Base-by-base conservation (phyloP, 2,888 invertebrate species). In the Pharmacophagus antenor region DNA sequence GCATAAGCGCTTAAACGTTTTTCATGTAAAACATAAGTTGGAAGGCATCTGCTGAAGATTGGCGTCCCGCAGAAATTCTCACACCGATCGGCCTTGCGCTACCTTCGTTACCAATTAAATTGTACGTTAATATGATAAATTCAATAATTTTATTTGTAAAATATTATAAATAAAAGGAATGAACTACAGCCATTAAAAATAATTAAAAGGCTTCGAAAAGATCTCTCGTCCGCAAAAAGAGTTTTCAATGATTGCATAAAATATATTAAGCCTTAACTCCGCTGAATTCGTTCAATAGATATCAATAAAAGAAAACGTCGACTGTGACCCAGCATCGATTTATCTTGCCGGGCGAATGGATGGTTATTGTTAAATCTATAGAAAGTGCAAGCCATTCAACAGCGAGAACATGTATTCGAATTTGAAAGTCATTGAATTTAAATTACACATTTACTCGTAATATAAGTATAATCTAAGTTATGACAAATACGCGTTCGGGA, bases 291-390 rank as follows among this genome's bases (percentile, higher is more conserved):
- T 53, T 42, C 42, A 53, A 47, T 55, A 47, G 47, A 47, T 48
- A 31, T 37, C 31, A 41, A 56, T 56, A 41, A 21, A 48, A 56
- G 56, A 56, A 56, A 56, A 41, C 49, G 48, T 49, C 41, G 23
- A 41, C 49, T 23, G 41, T 56, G 56, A 56, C 22, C 25, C 56
- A 23, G 23, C 41, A 27, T 55, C 56, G 56, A 56, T 56, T 56
- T 23, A 56, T 49, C 49, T 49, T 49, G 41, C 22, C 12, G 20
- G 37, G 48, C 20, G 12, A 41, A 56, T 56, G 31, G 18, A 56
- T 56, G 41, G 56, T 56, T 18, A 56, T 56, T 56, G 56, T 56
- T 23, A 48, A 41, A 41, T 56, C 56, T 18, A 48, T 56, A 49
- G 41, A 48, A 22, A 25, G 37, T 49, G 23, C 47, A 2, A 12